Evolutionary conservation across 2,797 vertebrate species (phyloP).

Genomic region (Sebastes kiyomatsui): DNA sequence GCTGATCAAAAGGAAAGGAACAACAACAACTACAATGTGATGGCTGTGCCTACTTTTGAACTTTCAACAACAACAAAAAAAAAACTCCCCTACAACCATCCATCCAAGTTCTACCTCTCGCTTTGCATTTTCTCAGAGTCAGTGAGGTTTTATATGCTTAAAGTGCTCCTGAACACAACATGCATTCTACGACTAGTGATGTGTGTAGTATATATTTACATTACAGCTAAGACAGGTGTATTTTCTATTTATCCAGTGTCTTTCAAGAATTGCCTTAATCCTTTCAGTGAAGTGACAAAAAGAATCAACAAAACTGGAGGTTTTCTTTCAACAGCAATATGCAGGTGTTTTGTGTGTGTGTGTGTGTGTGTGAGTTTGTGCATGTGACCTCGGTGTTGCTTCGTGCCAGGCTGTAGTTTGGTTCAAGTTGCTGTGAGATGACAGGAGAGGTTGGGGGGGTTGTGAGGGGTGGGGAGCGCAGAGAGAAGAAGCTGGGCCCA

Average conservation of each 20-base stretch:
- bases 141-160: background rate
- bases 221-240: background rate
- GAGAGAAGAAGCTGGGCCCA: slow-evolving; percentile 82
- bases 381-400: slow-evolving; percentile 32
- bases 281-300: background rate
- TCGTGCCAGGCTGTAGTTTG: slow-evolving; percentile 60
- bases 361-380: background rate
- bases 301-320: background rate
- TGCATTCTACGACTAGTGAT: background rate
- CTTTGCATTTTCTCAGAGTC: background rate
- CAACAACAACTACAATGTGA: slow-evolving; percentile 10
- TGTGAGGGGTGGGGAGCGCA: background rate
- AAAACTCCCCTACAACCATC: background rate
- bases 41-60: slow-evolving; percentile 34
- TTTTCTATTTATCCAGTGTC: background rate
- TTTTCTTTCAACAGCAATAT: background rate
- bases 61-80: slow-evolving; percentile 25
- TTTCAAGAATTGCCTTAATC: background rate
- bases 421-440: slow-evolving; percentile 73
- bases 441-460: slow-evolving; percentile 49
- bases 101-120: background rate
- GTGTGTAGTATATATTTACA: background rate
- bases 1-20: slow-evolving; percentile 51
- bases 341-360: slow-evolving; percentile 1
- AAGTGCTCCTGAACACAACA: background rate